Conservation (phyloP, 2,797 vertebrate genomes). For the Lagorchestes hirsutus region DNA sequence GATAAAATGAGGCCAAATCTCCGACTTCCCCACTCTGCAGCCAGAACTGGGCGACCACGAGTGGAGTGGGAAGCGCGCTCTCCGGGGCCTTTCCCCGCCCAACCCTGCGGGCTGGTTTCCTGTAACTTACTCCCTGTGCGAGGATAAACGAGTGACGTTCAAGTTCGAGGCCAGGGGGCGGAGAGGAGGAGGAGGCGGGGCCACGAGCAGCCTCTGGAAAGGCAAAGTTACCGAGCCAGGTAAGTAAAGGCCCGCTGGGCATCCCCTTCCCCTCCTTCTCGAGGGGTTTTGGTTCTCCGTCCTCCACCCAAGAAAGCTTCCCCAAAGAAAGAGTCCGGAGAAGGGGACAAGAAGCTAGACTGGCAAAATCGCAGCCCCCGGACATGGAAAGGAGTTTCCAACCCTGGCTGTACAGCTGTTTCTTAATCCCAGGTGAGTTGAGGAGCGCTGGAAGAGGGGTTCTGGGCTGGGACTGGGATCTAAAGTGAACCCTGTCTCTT, state of each 20-base stretch:
- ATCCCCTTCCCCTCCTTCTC: neutral
- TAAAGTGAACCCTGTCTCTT: neutral
- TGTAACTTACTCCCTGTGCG: neutral
- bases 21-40: neutral
- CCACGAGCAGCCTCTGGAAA: fast-evolving
- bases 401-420: neutral
- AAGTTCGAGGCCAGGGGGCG: neutral
- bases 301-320: neutral
- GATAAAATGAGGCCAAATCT: neutral
- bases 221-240: neutral
- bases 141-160: neutral
- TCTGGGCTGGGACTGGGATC: neutral
- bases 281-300: neutral
- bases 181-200: neutral
- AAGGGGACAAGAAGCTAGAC: neutral
- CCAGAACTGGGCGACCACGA: neutral
- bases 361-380: no score
- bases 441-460: neutral
- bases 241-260: neutral
- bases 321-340: neutral
- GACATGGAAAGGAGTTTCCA: neutral
- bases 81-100: neutral
- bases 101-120: neutral
- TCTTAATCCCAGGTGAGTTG: neutral
- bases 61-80: neutral